Evolutionary conservation across 2,888 invertebrate genomes (phyloP), one percentile per base, ranked within the genome.

Genomic region (Orthosia incerta): DNA sequence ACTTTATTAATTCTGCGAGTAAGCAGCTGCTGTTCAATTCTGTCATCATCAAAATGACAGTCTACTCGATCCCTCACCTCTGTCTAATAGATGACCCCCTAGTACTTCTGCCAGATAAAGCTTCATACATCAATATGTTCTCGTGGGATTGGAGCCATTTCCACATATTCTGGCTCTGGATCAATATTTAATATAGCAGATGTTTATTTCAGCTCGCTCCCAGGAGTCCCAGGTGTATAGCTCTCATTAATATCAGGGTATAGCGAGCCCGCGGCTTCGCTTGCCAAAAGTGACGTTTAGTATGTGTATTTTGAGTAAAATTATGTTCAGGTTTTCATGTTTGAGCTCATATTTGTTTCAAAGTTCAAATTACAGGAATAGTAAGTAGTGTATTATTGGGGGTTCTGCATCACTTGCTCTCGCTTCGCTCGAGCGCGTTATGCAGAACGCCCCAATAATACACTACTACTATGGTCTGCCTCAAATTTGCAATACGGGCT

Each of bases 151-250:
- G 61, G 11, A 46, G 20, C 74, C 71, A 70, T 85, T 83, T 78
- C 72, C 74, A 83, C 68, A 80, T 79, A 72, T 69, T 76, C 68
- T 76, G 72, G 70, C 71, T 60, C 20, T 59, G 56, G 68, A 83
- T 85, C 81, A 85, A 85, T 85, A 85, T 85, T 85, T 85, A 85
- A 85, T 85, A 81, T 73, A 61, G n/a, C 63, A 73, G 77, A 85
- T 81, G 81, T 85, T 79, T 76, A 82, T 84, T 76, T 71, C 63
- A 74, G 46, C 69, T 65, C 67, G 71, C 64, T 75, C 53, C 48
- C 66, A 70, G 48, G 56, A 48, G 15, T 66, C 81, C 63, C 75
- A 78, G 71, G 82, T 74, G 80, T 73, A 71, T 18, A 39, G 50
- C 56, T 70, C 65, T 71, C 74, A 71, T 81, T 82, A 76, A 81